Conservation (phyloP, 2,888 invertebrate genomes). For the Lasius platythorax region DNA sequence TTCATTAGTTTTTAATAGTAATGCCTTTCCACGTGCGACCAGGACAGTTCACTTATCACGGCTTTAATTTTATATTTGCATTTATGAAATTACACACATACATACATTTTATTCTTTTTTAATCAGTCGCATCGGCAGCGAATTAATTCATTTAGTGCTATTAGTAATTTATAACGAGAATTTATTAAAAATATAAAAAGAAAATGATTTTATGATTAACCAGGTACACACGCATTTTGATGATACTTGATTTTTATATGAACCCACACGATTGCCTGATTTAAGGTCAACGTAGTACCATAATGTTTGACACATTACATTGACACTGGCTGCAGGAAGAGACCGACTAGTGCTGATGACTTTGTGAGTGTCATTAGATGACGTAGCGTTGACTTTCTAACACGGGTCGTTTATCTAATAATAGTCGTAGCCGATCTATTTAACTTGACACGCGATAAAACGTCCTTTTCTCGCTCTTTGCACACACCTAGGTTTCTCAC, state of each 20-base stretch:
- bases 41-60: constrained; percentile 4
- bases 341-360: constrained; percentile 72
- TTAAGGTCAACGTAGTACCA: constrained; percentile 77
- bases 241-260: constrained; percentile 18
- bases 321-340: constrained; percentile 80
- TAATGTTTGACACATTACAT: constrained; percentile 75
- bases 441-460: constrained; percentile 58
- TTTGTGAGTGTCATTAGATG: constrained; percentile 71
- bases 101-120: constrained; percentile 5
- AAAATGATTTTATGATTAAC: background rate
- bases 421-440: constrained; percentile 59
- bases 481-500: background rate
- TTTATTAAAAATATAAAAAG: background rate
- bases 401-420: constrained; percentile 73
- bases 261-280: constrained; percentile 65
- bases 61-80: background rate
- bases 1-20: background rate
- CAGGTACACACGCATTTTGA: background rate
- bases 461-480: constrained; percentile 18
- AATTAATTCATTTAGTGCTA: constrained; percentile 4
- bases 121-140: background rate
- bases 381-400: constrained; percentile 73
- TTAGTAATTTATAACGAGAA: background rate
- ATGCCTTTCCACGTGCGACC: background rate
- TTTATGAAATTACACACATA: background rate